Base-by-base conservation (phyloP, 1,140 invertebrate genomes). In the Zaprionus taronus region DNA sequence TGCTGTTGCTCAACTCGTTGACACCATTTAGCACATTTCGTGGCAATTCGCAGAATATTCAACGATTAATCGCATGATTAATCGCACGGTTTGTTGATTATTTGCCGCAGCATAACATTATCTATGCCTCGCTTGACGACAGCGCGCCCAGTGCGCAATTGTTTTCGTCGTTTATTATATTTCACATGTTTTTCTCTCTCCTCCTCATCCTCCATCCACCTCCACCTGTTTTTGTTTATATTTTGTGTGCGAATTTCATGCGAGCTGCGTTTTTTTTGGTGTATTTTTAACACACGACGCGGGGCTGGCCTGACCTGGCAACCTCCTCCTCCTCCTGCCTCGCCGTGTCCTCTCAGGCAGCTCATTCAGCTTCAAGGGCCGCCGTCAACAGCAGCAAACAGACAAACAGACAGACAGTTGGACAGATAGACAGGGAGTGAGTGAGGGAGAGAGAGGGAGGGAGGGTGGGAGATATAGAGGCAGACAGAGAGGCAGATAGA, bases 221-320 rank as follows among this genome's bases (percentile, higher is more conserved):
- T 44, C 7, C 38, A 7, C 49, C 41, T 38, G 34, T 31, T 69
- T 31, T 69, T 70, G 79, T 72, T 65, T 81, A 72, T 79, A 64
- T 76, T 72, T 86, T 47, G 65, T 86, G 64, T 72, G 76, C 53
- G 72, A 71, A 69, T 80, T 84, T 80, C 56, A 70, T 34, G 61
- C 56, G 78, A 77, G 78, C 15, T 38, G 69, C 47, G 47, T 17
- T 75, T 66, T 74, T 74, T 61, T 73, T 71, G 55, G 77, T 74
- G 68, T 87, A 87, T 87, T 87, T 89, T 84, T 89, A 87, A 81
- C 69, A 75, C 80, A 81, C 74, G 1, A 47, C 41, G 68, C n/a
- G 68, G 68, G 81, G 74, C 71, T 69, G 66, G 66, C 28, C 49
- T 69, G 65, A 58, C 36, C 49, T 31, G 38, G 20, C 70, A 22